Conservation (phyloP, 2,888 invertebrate species). For the Sceliomorpha sp. region DNA sequence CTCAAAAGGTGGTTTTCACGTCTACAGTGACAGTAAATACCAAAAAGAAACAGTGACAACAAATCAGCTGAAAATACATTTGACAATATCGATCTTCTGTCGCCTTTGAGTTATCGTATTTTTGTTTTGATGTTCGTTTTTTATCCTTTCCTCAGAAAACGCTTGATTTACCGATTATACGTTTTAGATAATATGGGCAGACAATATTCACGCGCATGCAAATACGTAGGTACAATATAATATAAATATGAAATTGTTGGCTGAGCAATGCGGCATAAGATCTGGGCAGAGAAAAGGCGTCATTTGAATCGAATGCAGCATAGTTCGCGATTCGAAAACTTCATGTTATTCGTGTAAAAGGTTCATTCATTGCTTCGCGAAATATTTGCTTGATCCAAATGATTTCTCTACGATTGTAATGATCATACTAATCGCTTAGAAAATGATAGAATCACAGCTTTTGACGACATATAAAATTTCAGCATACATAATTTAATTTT, state of each 20-base stretch:
- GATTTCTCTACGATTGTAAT: constrained; percentile 18
- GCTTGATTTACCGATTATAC: constrained; percentile 26
- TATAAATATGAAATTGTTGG: constrained; percentile 48
- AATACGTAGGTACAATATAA: constrained; percentile 43
- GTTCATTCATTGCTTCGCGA: too few relatives aligned
- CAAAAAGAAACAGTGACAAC: constrained; percentile 40
- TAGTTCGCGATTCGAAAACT: too few relatives aligned
- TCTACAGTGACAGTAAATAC: constrained; percentile 42
- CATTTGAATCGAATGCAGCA: constrained; percentile 25
- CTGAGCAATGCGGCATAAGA: constrained; percentile 52
- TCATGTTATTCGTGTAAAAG: too few relatives aligned
- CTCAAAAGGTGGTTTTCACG: too few relatives aligned
- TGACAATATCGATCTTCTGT: constrained; percentile 17
- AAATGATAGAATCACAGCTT: constrained; percentile 7
- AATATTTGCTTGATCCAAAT: constrained; percentile 19
- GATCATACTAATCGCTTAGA: constrained; percentile 7
- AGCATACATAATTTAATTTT: not conserved
- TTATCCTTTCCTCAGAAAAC: constrained; percentile 10
- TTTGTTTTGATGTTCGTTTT: constrained; percentile 8
- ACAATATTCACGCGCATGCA: constrained; percentile 53
- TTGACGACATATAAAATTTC: not conserved
- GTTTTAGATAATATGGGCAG: constrained; percentile 35
- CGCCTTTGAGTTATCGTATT: constrained; percentile 15
- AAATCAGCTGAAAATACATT: constrained; percentile 37
- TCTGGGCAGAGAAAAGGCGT: constrained; percentile 42